phyloP scores from a whole-genome alignment of 2,113 vertebrate genomes.

The Bostrychus sinensis region DNA sequence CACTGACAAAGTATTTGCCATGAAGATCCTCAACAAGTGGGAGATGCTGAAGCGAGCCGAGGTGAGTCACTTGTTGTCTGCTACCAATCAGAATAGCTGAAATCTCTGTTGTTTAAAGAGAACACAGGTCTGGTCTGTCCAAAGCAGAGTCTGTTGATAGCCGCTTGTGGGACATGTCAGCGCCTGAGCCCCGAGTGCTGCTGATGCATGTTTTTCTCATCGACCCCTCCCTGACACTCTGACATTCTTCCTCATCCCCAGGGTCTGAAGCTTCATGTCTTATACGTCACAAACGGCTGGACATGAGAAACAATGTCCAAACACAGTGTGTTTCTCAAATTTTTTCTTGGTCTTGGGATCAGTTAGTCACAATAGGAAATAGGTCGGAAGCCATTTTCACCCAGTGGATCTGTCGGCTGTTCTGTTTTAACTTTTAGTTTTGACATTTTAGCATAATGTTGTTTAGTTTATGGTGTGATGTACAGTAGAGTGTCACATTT shows the following conservation, averaged over 20 bases:
- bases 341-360: background rate
- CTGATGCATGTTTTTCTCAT: constrained; percentile 55
- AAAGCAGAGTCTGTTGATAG: background rate
- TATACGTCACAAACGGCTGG: constrained; percentile 35
- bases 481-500: no score
- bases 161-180: constrained; percentile 25
- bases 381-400: no score
- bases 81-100: background rate
- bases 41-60: constrained; percentile 99
- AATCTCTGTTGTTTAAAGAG: background rate
- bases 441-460: no score
- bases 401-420: no score
- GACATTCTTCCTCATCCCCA: constrained; percentile 52
- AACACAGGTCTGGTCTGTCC: background rate
- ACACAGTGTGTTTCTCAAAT: background rate
- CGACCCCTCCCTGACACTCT: constrained; percentile 52
- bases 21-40: constrained; percentile 99
- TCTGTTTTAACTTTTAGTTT: no score
- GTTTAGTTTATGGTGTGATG: no score
- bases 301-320: constrained; percentile 37
- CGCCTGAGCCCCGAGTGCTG: constrained; percentile 19
- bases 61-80: constrained; percentile 72
- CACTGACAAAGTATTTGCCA: constrained; percentile 96
- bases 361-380: no score
- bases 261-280: constrained; percentile 48